These are phyloP conservation scores for Ailuropoda melanoleuca DNA, from an alignment of 2,113 vertebrate species.

Conservation along the genomic window DNA sequence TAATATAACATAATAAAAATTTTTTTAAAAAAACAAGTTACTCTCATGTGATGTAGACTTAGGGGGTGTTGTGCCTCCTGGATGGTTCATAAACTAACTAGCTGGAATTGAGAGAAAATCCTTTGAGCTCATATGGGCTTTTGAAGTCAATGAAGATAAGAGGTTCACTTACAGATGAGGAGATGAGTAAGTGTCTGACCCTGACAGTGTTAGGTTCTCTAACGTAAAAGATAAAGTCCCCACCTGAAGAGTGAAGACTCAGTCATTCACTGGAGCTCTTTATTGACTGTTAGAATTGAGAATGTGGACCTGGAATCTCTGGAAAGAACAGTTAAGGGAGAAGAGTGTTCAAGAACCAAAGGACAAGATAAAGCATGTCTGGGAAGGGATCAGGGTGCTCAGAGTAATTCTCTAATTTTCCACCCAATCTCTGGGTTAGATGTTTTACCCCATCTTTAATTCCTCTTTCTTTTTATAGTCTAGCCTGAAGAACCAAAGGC, in stretches of 20 bases:
- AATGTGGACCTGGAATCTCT: not conserved
- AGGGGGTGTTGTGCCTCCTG: not conserved
- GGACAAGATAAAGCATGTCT: not conserved
- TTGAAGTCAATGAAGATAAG: not conserved
- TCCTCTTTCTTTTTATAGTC: not conserved
- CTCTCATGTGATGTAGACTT: too few species aligned
- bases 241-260: not conserved
- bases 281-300: not conserved
- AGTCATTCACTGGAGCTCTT: not conserved
- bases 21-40: too few species aligned
- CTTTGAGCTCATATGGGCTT: not conserved
- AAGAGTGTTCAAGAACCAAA: not conserved
- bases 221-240: not conserved
- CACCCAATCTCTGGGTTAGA: not conserved
- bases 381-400: not conserved
- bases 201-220: not conserved
- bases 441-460: not conserved
- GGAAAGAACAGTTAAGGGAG: not conserved
- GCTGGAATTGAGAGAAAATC: not conserved
- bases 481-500: not conserved
- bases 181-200: not conserved
- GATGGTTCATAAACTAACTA: not conserved
- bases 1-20: too few species aligned
- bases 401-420: not conserved
- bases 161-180: not conserved